Evolutionary conservation across 2,888 invertebrate species (phyloP).

Genomic region (Idaea biselata): DNA sequence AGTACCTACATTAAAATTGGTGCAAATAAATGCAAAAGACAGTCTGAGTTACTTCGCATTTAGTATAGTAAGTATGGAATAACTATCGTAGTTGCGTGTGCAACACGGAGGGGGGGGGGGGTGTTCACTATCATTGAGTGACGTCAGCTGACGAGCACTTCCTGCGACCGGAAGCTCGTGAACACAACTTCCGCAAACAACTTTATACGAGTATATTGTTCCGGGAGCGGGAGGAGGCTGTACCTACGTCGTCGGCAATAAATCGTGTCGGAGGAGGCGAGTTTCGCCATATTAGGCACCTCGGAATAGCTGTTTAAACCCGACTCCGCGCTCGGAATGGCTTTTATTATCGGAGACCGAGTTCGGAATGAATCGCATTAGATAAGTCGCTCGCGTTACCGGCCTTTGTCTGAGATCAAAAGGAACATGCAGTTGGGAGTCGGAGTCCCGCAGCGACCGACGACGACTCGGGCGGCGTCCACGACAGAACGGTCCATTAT

Average conservation of each 20-base stretch:
- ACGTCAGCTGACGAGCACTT: neutral
- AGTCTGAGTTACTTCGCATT: no score
- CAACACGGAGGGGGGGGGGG: neutral
- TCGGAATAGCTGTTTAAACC: neutral
- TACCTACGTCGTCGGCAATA: neutral
- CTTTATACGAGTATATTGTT: neutral
- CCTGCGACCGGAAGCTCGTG: neutral
- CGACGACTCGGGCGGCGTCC: neutral
- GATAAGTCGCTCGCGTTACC: slow-evolving; percentile 33
- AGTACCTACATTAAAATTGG: no score
- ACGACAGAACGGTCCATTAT: slow-evolving; percentile 30
- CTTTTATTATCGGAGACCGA: slow-evolving; percentile 21
- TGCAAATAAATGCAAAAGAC: no score
- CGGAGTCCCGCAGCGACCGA: neutral
- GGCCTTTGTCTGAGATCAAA: slow-evolving; percentile 39
- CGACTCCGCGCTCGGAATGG: slow-evolving; percentile 12
- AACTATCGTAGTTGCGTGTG: neutral
- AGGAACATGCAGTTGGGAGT: slow-evolving; percentile 25
- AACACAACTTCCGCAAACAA: neutral
- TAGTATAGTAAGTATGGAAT: no score
- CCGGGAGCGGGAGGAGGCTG: neutral
- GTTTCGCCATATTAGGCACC: neutral
- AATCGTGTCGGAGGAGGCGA: no score
- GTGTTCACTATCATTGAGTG: neutral
- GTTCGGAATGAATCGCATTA: slow-evolving; percentile 29